Evolutionary conservation across 2,797 vertebrate genomes (phyloP), one percentile per base, ranked within the genome.

Genomic region (Tragopan temminckii): DNA sequence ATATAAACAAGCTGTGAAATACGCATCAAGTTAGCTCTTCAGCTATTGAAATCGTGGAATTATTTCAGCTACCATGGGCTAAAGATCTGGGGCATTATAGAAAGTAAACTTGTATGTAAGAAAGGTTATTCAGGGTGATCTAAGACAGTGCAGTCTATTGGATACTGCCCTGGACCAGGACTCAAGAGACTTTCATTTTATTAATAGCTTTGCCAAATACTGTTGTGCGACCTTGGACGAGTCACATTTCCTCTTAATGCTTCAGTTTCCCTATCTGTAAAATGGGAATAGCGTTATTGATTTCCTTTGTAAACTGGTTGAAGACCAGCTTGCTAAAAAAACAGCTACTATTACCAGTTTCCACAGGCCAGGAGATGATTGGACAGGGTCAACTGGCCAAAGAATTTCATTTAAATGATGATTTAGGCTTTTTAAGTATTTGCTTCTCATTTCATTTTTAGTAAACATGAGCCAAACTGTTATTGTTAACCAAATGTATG

Each of bases 41-140:
- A 76, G 59, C 29, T 71, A 31, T 50, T 89, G 80, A 93, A 94
- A 84, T 93, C 63, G n/a, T 52, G 46, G 43, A 93, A 88, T 87
- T 93, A 80, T 92, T 92, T 78, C 74, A 88, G 31, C 52, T 88
- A 76, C 38, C 15, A 24, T 46, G 35, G 59, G 46, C 66, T 94
- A 77, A 91, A 93, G 93, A 93, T 88, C 94, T 92, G 88, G 93
- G 89, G 91, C 94, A 92, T 61, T 89, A 85, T 78, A 70, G 62
- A 89, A 93, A 94, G 80, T 91, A 94, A 95, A 33, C 24, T 63
- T 94, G 50, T 55, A 52, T 83, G 50, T 80, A 91, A 81, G 80
- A 94, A 89, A 94, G 83, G 91, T 95, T 94, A 90, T 94, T 94
- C 85, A 93, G 89, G 88, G 77, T 94, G 81, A 88, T 94, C 89